Base-by-base conservation (phyloP, 2,113 vertebrate species). In the Deroptyus accipitrinus region DNA sequence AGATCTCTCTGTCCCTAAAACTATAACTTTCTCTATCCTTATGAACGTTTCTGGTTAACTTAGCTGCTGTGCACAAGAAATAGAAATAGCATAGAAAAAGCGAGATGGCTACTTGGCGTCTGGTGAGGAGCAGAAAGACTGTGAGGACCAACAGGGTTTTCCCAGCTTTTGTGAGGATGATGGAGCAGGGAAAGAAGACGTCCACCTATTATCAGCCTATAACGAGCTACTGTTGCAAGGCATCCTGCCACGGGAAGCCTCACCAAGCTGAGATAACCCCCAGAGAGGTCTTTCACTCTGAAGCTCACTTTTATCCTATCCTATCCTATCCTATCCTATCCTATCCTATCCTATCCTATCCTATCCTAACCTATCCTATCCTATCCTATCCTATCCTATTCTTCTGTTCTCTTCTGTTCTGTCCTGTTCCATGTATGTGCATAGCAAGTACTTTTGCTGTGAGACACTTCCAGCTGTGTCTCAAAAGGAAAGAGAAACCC, bases 81-180 rank as follows among this genome's bases (percentile, higher is more conserved):
- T 13, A 67, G 46, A 49, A 7, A 15, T 2, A 42, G 33, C 28
- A 66, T 11, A 69, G 51, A 51, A 10, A 52, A 63, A n/a, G 27
- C 0, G 1, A 55, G 27, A 62, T 30, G n/a, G 3, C 14, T 9
- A 6, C 59, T 57, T 11, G 28, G 17, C 0, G 0, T 7, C 28
- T 23, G 4, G 14, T 66, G 42, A 88, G 74, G 27, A 49, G 23
- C 10, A 54, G 46, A 62, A 74, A 49, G 54, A 75, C 3, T 2
- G 7, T 33, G 7, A 83, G 46, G 55, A 51, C 4, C 2, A 74
- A 14, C 4, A 69, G 3, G 10, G 15, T 27, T 74, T 55, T 10
- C 8, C 7, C 14, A 63, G 8, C 5, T 57, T 91, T 75, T 79
- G 23, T 28, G 23, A 73, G n/a, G 10, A 2, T 55, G 59, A 25